These are phyloP conservation scores for Illadopsis cleaveri DNA, from an alignment of 2,113 vertebrate genomes.

Conservation along the genomic window DNA sequence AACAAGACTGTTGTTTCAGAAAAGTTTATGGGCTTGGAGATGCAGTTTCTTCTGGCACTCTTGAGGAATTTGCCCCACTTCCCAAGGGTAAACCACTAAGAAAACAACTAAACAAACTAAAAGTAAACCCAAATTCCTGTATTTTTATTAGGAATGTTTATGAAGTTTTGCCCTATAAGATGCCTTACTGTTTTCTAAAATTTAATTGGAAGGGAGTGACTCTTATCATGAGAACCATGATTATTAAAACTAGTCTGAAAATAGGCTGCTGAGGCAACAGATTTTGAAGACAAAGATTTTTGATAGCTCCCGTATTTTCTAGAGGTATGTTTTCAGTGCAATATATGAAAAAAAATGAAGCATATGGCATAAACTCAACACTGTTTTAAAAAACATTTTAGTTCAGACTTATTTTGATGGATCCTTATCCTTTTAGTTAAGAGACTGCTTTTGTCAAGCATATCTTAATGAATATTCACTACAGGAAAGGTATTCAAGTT, in stretches of 20 bases:
- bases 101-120: neutral
- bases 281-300: neutral
- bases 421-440: neutral
- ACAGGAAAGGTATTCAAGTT: neutral
- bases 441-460: neutral
- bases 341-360: neutral
- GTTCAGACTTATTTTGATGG: neutral
- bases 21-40: neutral
- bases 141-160: neutral
- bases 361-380: neutral
- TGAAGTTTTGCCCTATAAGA: neutral
- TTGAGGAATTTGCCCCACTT: neutral
- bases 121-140: neutral
- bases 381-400: neutral
- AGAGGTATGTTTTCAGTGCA: neutral
- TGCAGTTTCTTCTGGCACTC: neutral
- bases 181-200: neutral
- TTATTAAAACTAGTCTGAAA: neutral
- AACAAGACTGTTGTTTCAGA: neutral
- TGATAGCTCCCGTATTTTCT: neutral
- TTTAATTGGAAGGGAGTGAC: neutral
- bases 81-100: neutral
- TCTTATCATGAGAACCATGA: neutral
- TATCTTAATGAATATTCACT: neutral
- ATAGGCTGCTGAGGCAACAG: neutral